A percentile compares a stretch with the other conserved stretches of the same genome.
Evolutionary conservation across 2,113 vertebrate genomes (phyloP).

Genomic region (Prietella phreatophila): DNA sequence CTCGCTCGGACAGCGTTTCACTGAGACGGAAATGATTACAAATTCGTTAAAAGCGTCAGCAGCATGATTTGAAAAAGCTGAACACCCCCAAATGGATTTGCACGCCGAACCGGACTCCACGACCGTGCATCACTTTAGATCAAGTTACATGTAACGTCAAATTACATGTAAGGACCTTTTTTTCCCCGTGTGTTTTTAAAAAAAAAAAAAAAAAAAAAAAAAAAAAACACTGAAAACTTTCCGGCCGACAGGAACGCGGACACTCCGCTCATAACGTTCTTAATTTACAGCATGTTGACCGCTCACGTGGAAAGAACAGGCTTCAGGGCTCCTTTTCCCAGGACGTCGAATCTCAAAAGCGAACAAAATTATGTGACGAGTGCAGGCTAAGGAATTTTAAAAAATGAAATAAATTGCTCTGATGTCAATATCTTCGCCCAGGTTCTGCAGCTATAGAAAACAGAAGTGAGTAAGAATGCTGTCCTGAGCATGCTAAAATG

Average conservation of each 20-base stretch:
- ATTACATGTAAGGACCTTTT: neutral
- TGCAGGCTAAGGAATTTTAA: neutral
- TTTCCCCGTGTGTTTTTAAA: no score
- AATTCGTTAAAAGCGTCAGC: neutral
- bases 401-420: neutral
- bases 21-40: neutral
- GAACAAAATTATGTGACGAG: neutral
- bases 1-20: neutral
- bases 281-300: neutral
- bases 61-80: neutral
- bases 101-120: no score
- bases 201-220: no score
- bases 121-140: neutral
- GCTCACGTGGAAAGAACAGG: neutral
- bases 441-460: neutral
- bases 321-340: neutral
- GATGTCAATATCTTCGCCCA: neutral
- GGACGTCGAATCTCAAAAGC: neutral
- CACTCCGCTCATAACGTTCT: neutral
- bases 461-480: neutral
- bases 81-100: no score
- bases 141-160: neutral
- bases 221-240: neutral
- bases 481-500: neutral
- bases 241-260: neutral